Percentiles rank a stretch among this genome's conserved stretches.
Evolutionary conservation across 2,888 invertebrate genomes (phyloP).

Genomic region (Campopleginae sp.): DNA sequence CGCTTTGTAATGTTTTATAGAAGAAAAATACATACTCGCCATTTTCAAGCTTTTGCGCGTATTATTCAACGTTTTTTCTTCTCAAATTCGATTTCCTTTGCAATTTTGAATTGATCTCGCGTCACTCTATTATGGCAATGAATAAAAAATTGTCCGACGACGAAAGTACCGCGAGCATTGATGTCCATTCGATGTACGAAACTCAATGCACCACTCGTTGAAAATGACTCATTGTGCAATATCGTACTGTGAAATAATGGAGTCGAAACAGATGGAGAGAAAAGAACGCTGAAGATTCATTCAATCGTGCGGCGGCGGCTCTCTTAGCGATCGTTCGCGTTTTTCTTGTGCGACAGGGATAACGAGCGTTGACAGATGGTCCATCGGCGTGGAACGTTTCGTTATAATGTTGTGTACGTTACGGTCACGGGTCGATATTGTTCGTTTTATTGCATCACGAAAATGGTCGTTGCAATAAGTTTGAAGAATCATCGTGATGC

Average conservation of each 20-base stretch:
- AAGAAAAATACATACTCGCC: not conserved
- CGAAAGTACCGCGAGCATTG: not conserved
- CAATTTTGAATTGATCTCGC: not conserved
- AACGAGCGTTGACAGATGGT: constrained; percentile 60
- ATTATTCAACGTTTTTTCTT: not conserved
- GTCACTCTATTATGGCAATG: not conserved
- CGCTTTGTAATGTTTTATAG: not conserved
- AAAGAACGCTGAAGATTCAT: not conserved
- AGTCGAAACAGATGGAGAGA: not conserved
- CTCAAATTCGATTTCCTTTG: not conserved
- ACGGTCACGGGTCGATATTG: constrained; percentile 32
- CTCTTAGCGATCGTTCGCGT: not conserved
- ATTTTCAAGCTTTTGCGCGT: not conserved
- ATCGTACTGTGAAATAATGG: not conserved
- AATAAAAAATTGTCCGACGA: not conserved
- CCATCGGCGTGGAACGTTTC: constrained; percentile 36
- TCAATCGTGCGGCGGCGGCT: not conserved
- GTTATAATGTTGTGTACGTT: constrained; percentile 43
- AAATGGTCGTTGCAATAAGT: constrained; percentile 47
- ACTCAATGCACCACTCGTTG: not conserved
- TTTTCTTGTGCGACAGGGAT: constrained; percentile 14
- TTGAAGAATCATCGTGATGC: constrained; percentile 30
- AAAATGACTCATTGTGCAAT: not conserved
- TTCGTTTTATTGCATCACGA: constrained; percentile 49
- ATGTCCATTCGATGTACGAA: not conserved